Evolutionary conservation across 2,797 vertebrate species (phyloP).

Genomic region (Hoplostethus atlanticus): DNA sequence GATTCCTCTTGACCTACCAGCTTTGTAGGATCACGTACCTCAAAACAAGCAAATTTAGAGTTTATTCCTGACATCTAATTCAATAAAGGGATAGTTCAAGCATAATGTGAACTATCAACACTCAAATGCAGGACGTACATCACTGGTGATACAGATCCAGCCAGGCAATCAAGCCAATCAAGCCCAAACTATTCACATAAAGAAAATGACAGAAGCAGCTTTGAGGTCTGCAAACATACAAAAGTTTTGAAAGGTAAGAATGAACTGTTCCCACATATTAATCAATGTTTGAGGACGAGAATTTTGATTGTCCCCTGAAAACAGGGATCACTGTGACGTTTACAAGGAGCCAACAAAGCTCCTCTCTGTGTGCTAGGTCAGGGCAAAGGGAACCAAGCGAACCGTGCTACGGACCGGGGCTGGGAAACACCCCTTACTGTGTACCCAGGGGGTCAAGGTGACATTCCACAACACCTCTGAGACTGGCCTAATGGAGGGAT

Average conservation of each 20-base stretch:
- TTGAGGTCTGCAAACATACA: no score
- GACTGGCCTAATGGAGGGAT: slow-evolving; percentile 83
- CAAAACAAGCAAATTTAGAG: background rate
- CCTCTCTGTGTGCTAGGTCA: slow-evolving; percentile 65
- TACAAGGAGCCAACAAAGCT: slow-evolving; percentile 77
- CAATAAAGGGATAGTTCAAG: background rate
- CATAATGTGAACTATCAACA: background rate
- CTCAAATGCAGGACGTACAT: slow-evolving; percentile 1
- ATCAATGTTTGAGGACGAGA: background rate
- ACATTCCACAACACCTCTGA: slow-evolving; percentile 89
- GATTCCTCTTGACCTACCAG: background rate
- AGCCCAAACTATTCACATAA: background rate
- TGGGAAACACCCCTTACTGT: slow-evolving; percentile 83
- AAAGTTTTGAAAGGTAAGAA: background rate
- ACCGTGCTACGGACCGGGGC: slow-evolving; percentile 56
- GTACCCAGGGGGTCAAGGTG: slow-evolving; percentile 87
- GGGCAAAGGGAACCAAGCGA: slow-evolving; percentile 37
- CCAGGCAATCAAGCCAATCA: background rate
- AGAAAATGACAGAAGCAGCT: background rate
- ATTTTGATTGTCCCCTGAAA: background rate
- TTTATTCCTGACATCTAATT: background rate
- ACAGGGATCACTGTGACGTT: slow-evolving; percentile 64
- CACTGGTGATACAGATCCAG: background rate
- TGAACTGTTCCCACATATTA: background rate
- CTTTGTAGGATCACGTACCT: slow-evolving; percentile 3